phyloP scores from a whole-genome alignment of 2,797 vertebrate species.

The Ptychadena robeensis region DNA sequence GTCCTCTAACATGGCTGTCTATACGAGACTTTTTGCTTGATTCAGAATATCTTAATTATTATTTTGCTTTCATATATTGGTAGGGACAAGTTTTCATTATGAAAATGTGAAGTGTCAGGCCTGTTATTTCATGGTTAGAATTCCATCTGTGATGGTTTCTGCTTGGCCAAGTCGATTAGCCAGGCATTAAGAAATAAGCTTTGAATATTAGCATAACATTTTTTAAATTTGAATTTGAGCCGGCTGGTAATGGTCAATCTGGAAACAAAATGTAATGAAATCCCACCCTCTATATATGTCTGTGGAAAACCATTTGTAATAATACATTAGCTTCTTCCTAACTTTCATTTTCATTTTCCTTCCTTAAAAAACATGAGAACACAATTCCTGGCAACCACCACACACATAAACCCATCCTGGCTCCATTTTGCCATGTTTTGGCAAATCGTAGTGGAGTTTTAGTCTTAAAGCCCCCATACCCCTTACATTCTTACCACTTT shows the following conservation, averaged over 20 bases:
- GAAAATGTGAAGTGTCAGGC: constrained; percentile 27
- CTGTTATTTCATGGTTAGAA: constrained; percentile 39
- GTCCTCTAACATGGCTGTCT: constrained; percentile 41
- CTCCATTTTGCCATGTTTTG: too few species aligned
- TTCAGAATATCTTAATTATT: constrained; percentile 52
- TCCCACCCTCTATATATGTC: neutral
- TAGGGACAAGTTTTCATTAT: constrained; percentile 24
- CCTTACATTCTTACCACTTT: too few species aligned
- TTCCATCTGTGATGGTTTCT: constrained; percentile 18
- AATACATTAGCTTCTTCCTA: neutral
- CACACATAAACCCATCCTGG: too few species aligned
- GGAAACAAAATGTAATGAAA: neutral
- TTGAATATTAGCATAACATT: constrained; percentile 25
- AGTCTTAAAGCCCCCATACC: too few species aligned
- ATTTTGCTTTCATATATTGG: constrained; percentile 43
- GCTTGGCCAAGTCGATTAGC: constrained; percentile 36
- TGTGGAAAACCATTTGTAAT: neutral
- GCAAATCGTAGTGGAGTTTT: too few species aligned
- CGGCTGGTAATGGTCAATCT: neutral
- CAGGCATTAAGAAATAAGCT: constrained; percentile 16
- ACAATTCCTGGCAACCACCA: too few species aligned
- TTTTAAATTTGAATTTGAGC: neutral
- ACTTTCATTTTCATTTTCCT: too few species aligned
- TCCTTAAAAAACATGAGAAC: neutral
- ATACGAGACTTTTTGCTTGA: constrained; percentile 2